Percentiles rank a stretch among this genome's conserved stretches.
These are phyloP conservation scores for Scaptomyza cyrtandrae DNA, from an alignment of 2,888 invertebrate species.

Conservation along the genomic window DNA sequence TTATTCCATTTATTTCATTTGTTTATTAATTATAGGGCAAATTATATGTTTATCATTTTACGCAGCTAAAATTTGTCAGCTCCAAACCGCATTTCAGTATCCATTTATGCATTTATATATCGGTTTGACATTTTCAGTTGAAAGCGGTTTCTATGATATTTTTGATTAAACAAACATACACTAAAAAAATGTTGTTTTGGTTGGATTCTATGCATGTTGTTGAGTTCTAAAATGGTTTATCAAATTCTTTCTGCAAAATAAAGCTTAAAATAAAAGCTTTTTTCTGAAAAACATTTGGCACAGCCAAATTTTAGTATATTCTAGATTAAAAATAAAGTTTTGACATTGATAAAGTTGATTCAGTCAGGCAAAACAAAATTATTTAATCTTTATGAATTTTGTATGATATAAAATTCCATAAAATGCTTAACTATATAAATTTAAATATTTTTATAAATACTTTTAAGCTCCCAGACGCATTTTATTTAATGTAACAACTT, in stretches of 20 bases:
- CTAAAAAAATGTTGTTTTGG: not conserved
- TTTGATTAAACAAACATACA: not conserved
- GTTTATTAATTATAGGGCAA: constrained; percentile 60
- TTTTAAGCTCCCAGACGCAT: no score
- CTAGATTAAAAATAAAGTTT: not conserved
- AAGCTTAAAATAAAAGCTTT: no score
- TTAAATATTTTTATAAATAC: no score
- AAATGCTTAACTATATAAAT: no score
- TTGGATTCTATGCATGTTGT: not conserved
- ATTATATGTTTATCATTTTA: constrained; percentile 52
- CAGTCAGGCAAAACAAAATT: no score
- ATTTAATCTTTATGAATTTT: no score
- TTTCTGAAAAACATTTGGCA: no score
- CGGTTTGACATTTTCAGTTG: constrained; percentile 48
- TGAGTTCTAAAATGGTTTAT: not conserved
- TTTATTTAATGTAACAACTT: no score
- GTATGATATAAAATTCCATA: no score
- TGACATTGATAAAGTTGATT: not conserved
- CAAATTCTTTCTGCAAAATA: no score
- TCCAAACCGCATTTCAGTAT: constrained; percentile 47
- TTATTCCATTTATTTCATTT: constrained; percentile 47
- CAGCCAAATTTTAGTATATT: not conserved
- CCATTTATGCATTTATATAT: constrained; percentile 32
- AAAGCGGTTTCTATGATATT: constrained; percentile 12
- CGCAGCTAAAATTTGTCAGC: constrained; percentile 46